Base-by-base conservation (phyloP, 1,140 invertebrate species). In the Trigoniulus corallinus region DNA sequence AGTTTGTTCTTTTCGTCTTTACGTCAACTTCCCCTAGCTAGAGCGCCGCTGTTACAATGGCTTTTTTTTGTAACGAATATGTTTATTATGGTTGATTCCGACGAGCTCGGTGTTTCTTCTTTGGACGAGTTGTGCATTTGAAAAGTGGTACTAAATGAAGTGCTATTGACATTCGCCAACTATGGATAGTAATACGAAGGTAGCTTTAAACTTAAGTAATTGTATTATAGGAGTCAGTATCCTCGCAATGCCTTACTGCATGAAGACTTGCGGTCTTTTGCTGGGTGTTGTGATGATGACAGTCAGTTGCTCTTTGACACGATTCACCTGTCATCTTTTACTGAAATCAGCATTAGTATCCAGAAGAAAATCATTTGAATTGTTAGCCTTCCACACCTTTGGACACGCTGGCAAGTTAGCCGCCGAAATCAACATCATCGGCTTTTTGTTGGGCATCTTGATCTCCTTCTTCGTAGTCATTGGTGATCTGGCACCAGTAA, bases 401-500 rank as follows among this genome's bases (percentile, higher is more conserved):
- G 93, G 93, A 39, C 71, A 76, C 24, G 74, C 79, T 50, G 92
- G 92, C n/a, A 96, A 96, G 66, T 71, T 94, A 51, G 67, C 83
- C 24, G 87, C 92, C 13, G 93, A 98, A 71, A 64, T 74, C 41
- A 86, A 88, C 57, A 88, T 94, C 51, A 93, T 97, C 60, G 87
- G 91, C 2, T 93, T 94, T 62, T 71, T 96, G 44, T 72, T 96
- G 62, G 93, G 93, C 10, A 94, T 91, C 0, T 87, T 88, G 59
- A 83, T 97, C 50, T 92, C 92, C 7, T 97, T 92, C 63, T 91
- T 95, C 70, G 91, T 97, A n/a, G 88, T 97, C 12, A 86, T 97
- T 53, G 93, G 93, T 3, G 93, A 98, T 66, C 71, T 97, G 22
- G 89, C 88, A 13, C 91, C 93, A 52, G 79, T 82, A 57, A 88